phyloP scores from a whole-genome alignment of 2,113 vertebrate genomes.

The Prionailurus bengalensis region DNA sequence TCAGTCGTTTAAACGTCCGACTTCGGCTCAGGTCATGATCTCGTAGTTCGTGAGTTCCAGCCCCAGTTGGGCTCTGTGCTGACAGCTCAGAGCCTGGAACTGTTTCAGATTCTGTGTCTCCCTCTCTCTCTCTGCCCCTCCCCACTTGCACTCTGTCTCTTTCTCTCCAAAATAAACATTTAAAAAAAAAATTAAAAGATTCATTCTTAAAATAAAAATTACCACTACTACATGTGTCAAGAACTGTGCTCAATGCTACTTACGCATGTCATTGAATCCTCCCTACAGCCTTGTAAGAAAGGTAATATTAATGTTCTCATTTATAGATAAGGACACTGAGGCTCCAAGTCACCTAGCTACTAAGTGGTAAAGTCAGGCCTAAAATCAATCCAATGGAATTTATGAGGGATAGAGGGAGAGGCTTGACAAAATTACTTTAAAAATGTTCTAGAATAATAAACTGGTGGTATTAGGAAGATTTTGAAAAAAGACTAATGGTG shows the following conservation, averaged over 20 bases:
- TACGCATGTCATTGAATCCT: slow-evolving; percentile 10
- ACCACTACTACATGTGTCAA: background rate
- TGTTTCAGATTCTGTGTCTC: too few species aligned
- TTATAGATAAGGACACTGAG: slow-evolving; percentile 39
- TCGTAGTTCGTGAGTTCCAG: too few species aligned
- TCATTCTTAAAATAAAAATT: slow-evolving; percentile 5
- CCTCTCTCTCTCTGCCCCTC: too few species aligned
- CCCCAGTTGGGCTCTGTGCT: too few species aligned
- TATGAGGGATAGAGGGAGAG: background rate
- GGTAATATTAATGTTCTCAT: background rate
- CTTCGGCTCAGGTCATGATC: too few species aligned
- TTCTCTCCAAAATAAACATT: too few species aligned
- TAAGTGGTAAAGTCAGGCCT: background rate
- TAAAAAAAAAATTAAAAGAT: background rate
- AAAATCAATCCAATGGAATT: background rate
- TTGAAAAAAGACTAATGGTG: background rate
- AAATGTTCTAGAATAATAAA: slow-evolving; percentile 42
- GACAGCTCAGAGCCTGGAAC: too few species aligned
- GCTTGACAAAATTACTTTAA: slow-evolving; percentile 30
- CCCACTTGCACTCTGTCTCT: too few species aligned
- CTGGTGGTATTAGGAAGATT: background rate
- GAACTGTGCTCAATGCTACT: background rate
- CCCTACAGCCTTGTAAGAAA: slow-evolving; percentile 24
- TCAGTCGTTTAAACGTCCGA: too few species aligned
- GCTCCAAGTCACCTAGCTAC: background rate